Evolutionary conservation across 2,888 invertebrate genomes (phyloP), one percentile per base, ranked within the genome.

Genomic region (Drosophila nigritarsus): DNA sequence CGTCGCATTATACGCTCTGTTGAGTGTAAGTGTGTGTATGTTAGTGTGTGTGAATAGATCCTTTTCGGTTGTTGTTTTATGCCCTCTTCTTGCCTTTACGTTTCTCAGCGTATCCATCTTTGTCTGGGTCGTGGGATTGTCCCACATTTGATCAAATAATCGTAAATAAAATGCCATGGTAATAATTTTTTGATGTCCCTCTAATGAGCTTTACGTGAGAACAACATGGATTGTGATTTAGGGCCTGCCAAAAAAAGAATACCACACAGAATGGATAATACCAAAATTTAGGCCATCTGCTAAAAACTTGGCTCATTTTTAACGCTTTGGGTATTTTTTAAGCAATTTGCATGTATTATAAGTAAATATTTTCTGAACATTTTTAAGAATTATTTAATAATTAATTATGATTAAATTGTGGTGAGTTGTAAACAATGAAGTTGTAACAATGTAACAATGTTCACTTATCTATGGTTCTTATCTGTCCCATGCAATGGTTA

Each of bases 171-270:
- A 82, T 78, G 78, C 61, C 75, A 71, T 81, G 82, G 83, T 85
- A 81, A 87, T 85, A 75, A 88, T 85, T 87, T 89, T 81, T 89
- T 87, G 73, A 87, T 87, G 83, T 68, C 55, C 56, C 71, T 78
- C 80, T 83, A 87, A 87, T 89, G 87, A 81, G 80, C 75, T 75
- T 74, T 87, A 87, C 87, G 87, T 87, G 90, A 74, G 88, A 73
- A 76, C 73, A 87, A 71, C 73, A 72, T 55, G 73, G 69, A 79
- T 85, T 87, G 78, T 81, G 90, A 85, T 85, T 89, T 85, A 82
- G 67, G 61, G 63, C 45, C 34, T 64, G 63, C 36, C 45, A 27
- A 34, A 62, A 48, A 48, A 61, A n/a, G 7, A n/a, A 64, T 27
- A 49, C 48, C 65, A 51, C 13, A 51, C 36, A 27, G 15, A 64